These are phyloP conservation scores for Apocrypta bakeri DNA, from an alignment of 1,140 invertebrate genomes.

Conservation along the genomic window DNA sequence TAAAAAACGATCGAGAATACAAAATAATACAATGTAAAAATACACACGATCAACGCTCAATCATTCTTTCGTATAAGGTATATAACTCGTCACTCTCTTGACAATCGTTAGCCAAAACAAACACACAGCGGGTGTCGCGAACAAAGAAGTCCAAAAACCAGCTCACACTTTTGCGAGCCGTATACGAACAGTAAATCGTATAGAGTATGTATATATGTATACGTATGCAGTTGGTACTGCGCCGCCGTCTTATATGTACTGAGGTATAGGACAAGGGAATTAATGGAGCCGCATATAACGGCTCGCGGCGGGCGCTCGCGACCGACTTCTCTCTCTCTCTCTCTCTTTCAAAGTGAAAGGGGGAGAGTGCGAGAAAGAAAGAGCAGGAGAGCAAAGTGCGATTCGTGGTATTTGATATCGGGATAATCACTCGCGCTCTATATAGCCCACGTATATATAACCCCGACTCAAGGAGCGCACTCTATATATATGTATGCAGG, in stretches of 20 bases:
- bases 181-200: neutral
- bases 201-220: neutral
- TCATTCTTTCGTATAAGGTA: no score
- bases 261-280: slow-evolving; percentile 57
- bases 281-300: slow-evolving; percentile 65
- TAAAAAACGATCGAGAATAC: no score
- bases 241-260: no score
- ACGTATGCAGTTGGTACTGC: no score
- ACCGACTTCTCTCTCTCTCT: slow-evolving; percentile 28
- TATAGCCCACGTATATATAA: neutral
- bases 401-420: slow-evolving; percentile 75
- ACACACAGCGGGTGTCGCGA: no score
- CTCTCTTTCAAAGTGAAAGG: neutral
- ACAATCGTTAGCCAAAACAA: no score
- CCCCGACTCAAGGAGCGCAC: no score
- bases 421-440: slow-evolving; percentile 68
- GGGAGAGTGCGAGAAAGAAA: slow-evolving; percentile 7
- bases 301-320: slow-evolving; percentile 57
- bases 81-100: no score
- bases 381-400: slow-evolving; percentile 67
- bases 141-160: no score
- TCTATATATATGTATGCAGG: neutral
- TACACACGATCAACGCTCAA: no score
- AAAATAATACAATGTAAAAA: no score
- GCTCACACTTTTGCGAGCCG: neutral